phyloP scores from a whole-genome alignment of 2,797 vertebrate species.

The Pteropus rufus region DNA sequence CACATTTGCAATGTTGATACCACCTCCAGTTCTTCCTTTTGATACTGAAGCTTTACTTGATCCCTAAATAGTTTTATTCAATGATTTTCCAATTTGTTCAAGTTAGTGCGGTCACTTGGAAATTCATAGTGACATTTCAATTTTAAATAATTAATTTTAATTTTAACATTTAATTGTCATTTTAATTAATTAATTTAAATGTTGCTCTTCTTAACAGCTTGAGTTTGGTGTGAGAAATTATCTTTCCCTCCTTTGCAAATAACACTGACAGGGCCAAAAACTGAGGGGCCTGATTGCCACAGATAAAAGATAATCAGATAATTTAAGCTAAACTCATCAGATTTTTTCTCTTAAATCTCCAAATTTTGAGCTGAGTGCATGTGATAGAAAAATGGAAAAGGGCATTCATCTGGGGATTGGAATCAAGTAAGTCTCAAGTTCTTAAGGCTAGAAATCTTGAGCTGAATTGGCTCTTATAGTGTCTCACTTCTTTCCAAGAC shows the following conservation, averaged over 20 bases:
- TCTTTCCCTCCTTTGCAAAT: neutral
- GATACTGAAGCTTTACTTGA: neutral
- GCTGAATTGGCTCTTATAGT: neutral
- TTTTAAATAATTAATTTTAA: neutral
- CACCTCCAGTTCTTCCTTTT: neutral
- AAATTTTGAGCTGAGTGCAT: neutral
- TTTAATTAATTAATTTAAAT: neutral
- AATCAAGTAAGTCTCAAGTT: neutral
- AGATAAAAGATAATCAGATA: neutral
- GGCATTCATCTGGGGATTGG: neutral
- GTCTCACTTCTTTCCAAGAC: neutral
- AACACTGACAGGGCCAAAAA: neutral
- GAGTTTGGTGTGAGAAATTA: neutral
- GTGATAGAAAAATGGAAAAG: neutral
- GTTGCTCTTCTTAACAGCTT: neutral
- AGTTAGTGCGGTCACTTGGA: neutral
- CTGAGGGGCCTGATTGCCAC: neutral
- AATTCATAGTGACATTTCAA: neutral
- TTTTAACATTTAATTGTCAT: neutral
- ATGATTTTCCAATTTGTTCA: neutral
- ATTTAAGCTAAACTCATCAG: neutral
- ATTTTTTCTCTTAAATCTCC: neutral
- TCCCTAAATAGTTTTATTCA: neutral
- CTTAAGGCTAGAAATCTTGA: neutral
- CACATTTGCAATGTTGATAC: too few relatives aligned